Evolutionary conservation across 2,113 vertebrate species (phyloP), one percentile per base, ranked within the genome.

Genomic region (Sturnira hondurensis): DNA sequence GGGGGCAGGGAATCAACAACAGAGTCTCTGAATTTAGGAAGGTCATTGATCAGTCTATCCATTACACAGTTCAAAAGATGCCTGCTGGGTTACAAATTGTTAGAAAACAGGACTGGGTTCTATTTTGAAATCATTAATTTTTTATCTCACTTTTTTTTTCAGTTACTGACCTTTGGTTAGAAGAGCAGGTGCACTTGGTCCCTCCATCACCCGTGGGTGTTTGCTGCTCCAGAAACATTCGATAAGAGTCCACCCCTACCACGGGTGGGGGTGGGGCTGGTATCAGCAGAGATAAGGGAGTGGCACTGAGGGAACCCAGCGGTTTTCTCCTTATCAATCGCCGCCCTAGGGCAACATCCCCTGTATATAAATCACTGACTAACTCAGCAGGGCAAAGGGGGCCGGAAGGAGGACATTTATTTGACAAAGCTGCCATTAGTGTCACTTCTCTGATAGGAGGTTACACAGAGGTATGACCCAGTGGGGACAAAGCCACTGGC

Each of bases 341-440:
- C 92, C 97, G 94, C 97, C 84, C 97, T 94, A 76, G 95, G 97
- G 96, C 97, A 97, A 96, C 96, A 85, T 83, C 97, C 97, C 96
- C 91, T 96, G 71, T 91, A 43, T 95, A 92, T 96, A 98, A 98
- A 98, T 98, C 97, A 97, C 97, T 96, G 97, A 96, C 96, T 97
- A 97, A 97, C 54, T 76, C 71, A 38, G 50, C 54, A 84, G 91
- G 84, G 58, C 83, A 83, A 68, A 93, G 43, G 74, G 73, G 80
- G 56, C 96, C 96, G 95, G 96, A 89, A 91, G 97, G 95, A 96
- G 96, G 93, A 97, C 97, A 98, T 97, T 97, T 97, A 91, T 56
- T 96, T 97, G 98, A 99, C 98, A 98, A 98, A 98, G 96, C 96
- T 96, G 74, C 97, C 96, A 97, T 98, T 98, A 97, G 92, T 97